phyloP scores from a whole-genome alignment of 1,140 invertebrate species.

The Littorina saxatilis region DNA sequence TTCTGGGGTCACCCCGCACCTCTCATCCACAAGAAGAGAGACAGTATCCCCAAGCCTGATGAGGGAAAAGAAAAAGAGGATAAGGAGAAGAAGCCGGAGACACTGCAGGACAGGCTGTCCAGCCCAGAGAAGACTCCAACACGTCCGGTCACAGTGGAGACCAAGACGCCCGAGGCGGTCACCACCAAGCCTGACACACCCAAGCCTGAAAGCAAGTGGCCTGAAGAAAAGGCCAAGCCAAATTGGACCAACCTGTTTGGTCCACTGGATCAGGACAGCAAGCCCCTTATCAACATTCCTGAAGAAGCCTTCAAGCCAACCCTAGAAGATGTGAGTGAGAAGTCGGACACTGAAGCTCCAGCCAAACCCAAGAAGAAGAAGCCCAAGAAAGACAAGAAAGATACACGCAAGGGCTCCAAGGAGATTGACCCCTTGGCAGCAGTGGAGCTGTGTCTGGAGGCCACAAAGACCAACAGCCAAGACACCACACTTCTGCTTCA shows the following conservation, averaged over 20 bases:
- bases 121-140: constrained; percentile 2
- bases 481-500: constrained; percentile 26
- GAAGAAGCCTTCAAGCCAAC: constrained; percentile 47
- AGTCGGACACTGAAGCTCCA: constrained; percentile 37
- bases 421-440: constrained; percentile 45
- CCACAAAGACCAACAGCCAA: constrained; percentile 35
- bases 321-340: constrained; percentile 42
- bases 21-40: constrained; percentile 38
- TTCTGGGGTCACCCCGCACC: constrained; percentile 52
- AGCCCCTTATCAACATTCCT: constrained; percentile 43
- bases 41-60: constrained; percentile 32
- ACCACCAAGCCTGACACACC: not conserved
- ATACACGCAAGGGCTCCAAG: constrained; percentile 28
- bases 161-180: not conserved
- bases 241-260: not conserved
- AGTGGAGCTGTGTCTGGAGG: constrained; percentile 45
- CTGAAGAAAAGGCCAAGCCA: constrained; percentile 15
- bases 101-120: not conserved
- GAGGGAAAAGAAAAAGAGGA: constrained; percentile 41
- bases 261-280: constrained; percentile 40
- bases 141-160: not conserved
- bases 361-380: constrained; percentile 44
- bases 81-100: constrained; percentile 27
- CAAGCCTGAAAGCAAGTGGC: constrained; percentile 7
- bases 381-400: constrained; percentile 32